Conservation (phyloP, 2,888 invertebrate species). For the Sesamia inferens region DNA sequence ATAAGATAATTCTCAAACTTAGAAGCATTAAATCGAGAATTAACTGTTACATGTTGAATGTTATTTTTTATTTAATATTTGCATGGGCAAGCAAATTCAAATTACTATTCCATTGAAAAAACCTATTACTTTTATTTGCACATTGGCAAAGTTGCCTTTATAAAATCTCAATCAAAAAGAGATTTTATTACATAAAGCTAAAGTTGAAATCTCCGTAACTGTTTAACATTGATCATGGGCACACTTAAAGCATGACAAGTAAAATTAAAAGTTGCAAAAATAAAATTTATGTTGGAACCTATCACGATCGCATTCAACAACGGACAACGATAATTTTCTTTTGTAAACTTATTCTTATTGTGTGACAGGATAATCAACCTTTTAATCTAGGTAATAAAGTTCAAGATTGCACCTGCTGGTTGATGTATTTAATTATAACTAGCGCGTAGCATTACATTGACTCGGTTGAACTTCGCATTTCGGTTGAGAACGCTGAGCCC, state of each 20-base stretch:
- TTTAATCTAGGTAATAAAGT: conserved; percentile 28
- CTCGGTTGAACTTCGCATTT: conserved; percentile 51
- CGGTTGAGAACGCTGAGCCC: conserved; percentile 50
- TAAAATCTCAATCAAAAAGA: background rate
- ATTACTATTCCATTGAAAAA: conserved; percentile 36
- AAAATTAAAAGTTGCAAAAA: conserved; percentile 57
- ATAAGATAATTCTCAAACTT: too few relatives aligned
- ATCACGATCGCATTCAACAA: conserved; percentile 54
- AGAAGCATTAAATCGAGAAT: background rate
- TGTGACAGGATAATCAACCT: conserved; percentile 32
- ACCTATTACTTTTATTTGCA: conserved; percentile 36
- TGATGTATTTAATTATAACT: conserved; percentile 50
- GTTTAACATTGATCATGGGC: conserved; percentile 10
- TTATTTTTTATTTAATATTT: conserved; percentile 19
- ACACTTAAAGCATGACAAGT: conserved; percentile 48
- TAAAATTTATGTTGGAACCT: conserved; percentile 55
- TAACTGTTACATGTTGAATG: background rate
- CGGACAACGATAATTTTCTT: conserved; percentile 50
- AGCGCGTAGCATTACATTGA: conserved; percentile 41
- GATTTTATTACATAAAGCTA: background rate
- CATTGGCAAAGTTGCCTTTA: conserved; percentile 20
- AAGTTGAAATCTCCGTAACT: conserved; percentile 15
- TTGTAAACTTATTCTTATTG: conserved; percentile 16
- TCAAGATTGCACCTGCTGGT: conserved; percentile 41
- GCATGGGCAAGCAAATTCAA: conserved; percentile 27